phyloP scores from a whole-genome alignment of 2,888 invertebrate genomes.

The Agriotes lineatus region DNA sequence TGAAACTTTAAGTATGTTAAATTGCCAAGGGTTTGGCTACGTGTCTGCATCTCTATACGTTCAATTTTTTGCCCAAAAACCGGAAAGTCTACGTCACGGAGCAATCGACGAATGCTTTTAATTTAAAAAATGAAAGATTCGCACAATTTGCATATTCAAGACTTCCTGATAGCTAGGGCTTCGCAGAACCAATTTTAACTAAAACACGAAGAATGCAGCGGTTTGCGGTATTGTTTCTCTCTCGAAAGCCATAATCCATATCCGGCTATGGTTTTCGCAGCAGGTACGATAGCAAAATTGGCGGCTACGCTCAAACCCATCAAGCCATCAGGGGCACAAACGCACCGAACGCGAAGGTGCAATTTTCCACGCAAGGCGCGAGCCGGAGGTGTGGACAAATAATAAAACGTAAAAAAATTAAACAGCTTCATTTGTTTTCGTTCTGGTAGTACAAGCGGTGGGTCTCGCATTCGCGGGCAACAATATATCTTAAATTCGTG shows the following conservation, averaged over 20 bases:
- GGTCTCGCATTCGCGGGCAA: conserved; percentile 53
- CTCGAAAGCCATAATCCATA: conserved; percentile 17
- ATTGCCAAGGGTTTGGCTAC: too few species aligned
- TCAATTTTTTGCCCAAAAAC: not conserved
- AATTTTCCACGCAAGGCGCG: not conserved
- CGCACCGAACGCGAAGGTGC: not conserved
- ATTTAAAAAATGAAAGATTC: conserved; percentile 1
- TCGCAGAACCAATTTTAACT: conserved; percentile 21
- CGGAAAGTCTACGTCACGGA: not conserved
- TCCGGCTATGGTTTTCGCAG: conserved; percentile 20
- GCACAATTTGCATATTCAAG: conserved; percentile 9
- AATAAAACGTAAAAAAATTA: conserved; percentile 44
- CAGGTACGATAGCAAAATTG: conserved; percentile 3
- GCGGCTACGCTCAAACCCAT: not conserved
- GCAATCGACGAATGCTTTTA: not conserved
- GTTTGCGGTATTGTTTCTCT: conserved; percentile 23
- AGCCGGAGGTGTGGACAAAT: conserved; percentile 23
- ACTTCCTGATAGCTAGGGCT: conserved; percentile 7
- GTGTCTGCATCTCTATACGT: too few species aligned
- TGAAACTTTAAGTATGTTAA: too few species aligned
- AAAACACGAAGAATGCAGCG: conserved; percentile 26
- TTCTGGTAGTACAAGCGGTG: conserved; percentile 52
- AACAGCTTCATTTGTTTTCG: conserved; percentile 55
- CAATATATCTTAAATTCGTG: conserved; percentile 56
- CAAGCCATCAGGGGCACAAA: not conserved